phyloP scores from a whole-genome alignment of 2,888 invertebrate genomes.

The Macrophya alboannulata region DNA sequence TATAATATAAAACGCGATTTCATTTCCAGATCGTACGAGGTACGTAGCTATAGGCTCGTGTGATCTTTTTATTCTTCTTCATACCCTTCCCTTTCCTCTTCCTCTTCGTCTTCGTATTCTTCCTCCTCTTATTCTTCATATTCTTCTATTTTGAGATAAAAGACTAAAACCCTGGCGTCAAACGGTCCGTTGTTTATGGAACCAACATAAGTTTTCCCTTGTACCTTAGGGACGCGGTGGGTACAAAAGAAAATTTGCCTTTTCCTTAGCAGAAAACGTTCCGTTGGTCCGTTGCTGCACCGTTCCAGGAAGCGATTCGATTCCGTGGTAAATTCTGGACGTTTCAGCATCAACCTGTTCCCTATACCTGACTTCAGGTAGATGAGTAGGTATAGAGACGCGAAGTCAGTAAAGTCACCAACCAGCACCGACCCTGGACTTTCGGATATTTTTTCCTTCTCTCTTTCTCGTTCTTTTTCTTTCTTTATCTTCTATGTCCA shows the following conservation, averaged over 20 bases:
- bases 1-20: neutral
- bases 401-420: conserved; percentile 32
- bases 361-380: conserved; percentile 46
- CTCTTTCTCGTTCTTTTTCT: neutral
- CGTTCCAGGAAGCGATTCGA: conserved; percentile 52
- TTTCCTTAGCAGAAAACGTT: conserved; percentile 26
- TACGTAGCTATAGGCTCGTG: neutral
- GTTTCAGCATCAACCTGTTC: conserved; percentile 46
- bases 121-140: neutral
- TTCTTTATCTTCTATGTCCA: neutral
- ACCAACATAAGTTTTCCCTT: conserved; percentile 39
- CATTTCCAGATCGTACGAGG: neutral
- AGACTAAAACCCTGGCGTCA: conserved; percentile 43
- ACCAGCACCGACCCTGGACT: conserved; percentile 14
- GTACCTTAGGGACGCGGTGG: conserved; percentile 40
- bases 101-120: neutral
- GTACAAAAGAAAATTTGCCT: conserved; percentile 51
- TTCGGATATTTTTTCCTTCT: neutral
- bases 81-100: neutral
- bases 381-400: conserved; percentile 30
- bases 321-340: conserved; percentile 20
- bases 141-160: conserved; percentile 46
- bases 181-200: conserved; percentile 53
- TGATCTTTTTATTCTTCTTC: conserved; percentile 9
- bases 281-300: neutral